Base-by-base conservation (phyloP, 2,888 invertebrate genomes). In the Erpobdella octoculata region DNA sequence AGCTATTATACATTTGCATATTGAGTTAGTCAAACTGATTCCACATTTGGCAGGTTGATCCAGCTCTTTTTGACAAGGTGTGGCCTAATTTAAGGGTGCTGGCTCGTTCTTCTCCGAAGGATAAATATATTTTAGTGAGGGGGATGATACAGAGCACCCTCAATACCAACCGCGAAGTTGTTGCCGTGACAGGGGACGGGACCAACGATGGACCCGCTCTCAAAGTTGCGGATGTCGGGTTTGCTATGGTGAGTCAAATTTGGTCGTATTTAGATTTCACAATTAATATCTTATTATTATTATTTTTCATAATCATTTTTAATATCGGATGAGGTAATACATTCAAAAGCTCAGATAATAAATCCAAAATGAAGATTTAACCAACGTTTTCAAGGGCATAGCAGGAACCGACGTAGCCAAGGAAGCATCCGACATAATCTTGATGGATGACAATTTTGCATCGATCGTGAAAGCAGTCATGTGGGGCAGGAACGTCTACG, bases 401-500 rank as follows among this genome's bases (percentile, higher is more conserved):
- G 96, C 97, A 76, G 98, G 98, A 71, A 98, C 98, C 36, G 98
- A 98, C 86, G 98, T 98, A 12, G 98, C 98, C 46, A 98, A 99
- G 84, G 97, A 98, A 85, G 98, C 98, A 38, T 98, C 97, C 58
- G 96, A 97, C 76, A 97, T 97, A 85, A 98, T 98, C 82, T 87
- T 97, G 74, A 97, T 97, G 41, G 97, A 97, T 85, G 97, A 98
- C 86, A 98, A 97, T 86, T 98, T 97, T 86, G 93, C 93, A 79
- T 94, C 94, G 81, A 97, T 97, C 84, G 97, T 98, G 78, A 97
- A 96, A 85, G 97, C 97, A 75, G 96, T 98, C 77, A 95, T 98
- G 94, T 98, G 97, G 97, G 97, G 97, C 74, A 89, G 97, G 78
- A 98, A 98, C 85, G 97, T 97, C 71, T 98, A 98, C 85, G 97